Evolutionary conservation across 2,113 vertebrate genomes (phyloP).

Genomic region (Elaphurus davidianus): DNA sequence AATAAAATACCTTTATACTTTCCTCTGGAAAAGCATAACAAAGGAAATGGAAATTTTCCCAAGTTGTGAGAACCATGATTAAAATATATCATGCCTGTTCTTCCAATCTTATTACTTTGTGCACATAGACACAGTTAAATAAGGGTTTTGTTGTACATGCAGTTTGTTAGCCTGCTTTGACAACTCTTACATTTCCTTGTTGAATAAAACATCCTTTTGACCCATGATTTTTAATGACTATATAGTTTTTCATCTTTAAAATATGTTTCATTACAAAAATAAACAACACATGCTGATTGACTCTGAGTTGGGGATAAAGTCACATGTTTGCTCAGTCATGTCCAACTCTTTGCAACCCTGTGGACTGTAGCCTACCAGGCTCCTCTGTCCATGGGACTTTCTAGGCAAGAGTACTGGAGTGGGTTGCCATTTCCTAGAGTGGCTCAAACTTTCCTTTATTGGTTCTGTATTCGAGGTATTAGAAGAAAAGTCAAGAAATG

Average conservation of each 20-base stretch:
- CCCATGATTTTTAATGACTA: neutral
- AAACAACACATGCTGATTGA: neutral
- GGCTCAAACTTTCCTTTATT: neutral
- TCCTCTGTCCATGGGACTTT: no score
- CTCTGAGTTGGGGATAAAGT: neutral
- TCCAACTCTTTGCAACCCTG: no score
- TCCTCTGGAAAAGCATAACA: neutral
- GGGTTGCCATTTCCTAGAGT: neutral
- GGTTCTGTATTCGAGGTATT: neutral
- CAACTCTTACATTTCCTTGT: neutral
- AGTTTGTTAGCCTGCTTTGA: neutral
- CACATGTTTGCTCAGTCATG: no score
- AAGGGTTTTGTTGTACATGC: fast-evolving
- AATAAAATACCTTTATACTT: neutral
- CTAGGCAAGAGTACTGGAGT: no score
- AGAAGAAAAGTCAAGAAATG: neutral
- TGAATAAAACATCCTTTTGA: neutral
- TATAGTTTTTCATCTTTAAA: neutral
- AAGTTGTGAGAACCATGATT: neutral
- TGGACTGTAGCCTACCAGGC: no score
- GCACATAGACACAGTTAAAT: neutral
- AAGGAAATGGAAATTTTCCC: neutral
- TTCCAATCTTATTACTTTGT: neutral
- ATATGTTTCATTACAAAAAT: neutral
- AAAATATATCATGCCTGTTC: neutral